Base-by-base conservation (phyloP, 1,140 invertebrate genomes). In the Drosophila oshimai region DNA sequence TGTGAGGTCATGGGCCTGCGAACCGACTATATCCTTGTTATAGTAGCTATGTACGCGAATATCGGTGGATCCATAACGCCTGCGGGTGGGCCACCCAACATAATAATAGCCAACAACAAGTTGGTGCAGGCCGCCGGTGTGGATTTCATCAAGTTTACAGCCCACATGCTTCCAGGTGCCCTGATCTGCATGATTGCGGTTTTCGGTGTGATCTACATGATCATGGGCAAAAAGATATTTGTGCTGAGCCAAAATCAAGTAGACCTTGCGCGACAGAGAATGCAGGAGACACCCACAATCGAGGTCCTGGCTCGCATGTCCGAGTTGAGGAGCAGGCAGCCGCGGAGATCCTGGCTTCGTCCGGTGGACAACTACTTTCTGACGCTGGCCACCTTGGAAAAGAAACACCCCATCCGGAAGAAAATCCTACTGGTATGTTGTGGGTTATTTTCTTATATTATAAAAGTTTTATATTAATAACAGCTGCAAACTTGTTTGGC, bases 1-100 rank as follows among this genome's bases (percentile, higher is more conserved):
- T 97, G 96, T 89, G 96, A 98, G 91, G 96, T 96, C 4, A 95
- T 96, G 93, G 94, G 95, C 54, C 75, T 98, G 12, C 96, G 97
- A 77, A 96, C 97, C 0, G n/a, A n/a, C n/a, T n/a, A n/a, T n/a
- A 94, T 95, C 0, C 93, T 94, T 0, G 93, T 96, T 4, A 92
- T 93, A 0, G 93, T 95, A 91, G 94, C 96, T 0, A 92, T 97
- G 29, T 97, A 95, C 84, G 96, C 96, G 6, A 97, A 97, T 74
- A 95, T 97, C 36, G 96, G 96, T 0, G 96, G 97, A 0, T 94
- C 96, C 0, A 92, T 95, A 7, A 97, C 96, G 0, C 96, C 96
- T 0, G 94, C 97, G 6, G 96, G 96, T 0, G 96, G 97, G 89
- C 96, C 96, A 1, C 96, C 96, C 0, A 97, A 97, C 90, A 95